Evolutionary conservation across 2,888 invertebrate genomes (phyloP), one percentile per base, ranked within the genome.

Genomic region (Dendrolimus houi): DNA sequence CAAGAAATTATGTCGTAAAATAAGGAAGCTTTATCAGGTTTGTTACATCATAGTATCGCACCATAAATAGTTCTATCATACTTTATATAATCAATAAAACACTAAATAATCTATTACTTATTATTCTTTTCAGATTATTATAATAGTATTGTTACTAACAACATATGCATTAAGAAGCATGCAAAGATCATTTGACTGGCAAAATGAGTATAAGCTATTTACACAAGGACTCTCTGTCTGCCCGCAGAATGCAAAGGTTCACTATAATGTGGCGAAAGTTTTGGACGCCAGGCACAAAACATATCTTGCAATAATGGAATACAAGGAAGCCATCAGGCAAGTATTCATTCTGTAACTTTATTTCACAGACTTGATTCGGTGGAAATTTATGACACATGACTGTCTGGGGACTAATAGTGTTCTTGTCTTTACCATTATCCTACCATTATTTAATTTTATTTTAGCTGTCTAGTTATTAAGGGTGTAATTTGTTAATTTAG

Each of bases 191-290:
- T 75, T 84, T 2, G 94, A 97, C 57, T 99, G 98, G 98, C 92
- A 92, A 60, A 94, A 88, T 57, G 98, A 98, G 81, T 93, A 94
- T 66, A 80, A 85, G 13, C 85, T 99, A 52, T 99, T 97, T 78
- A 85, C 90, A 55, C 95, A 96, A 41, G 99, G 96, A 0, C 81
- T 96, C n/a, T 77, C 90, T 40, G 96, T 99, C 13, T 99, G 99
- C 76, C 98, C 99, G 0, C 89, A 95, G 55, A 99, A 99, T 89
- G 98, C 99, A 17, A 99, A 99, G 92, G 96, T 96, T 6, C 94
- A 92, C 69, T 99, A 99, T 77, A 99, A 99, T 81, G 94, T 98
- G 57, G 99, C 96, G 0, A 98, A 98, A 82, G 93, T 95, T 60
- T 94, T 96, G 12, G 96, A 95, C 0, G 97, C 97, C 70, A 87